These are phyloP conservation scores for Syngnathus acus DNA, from an alignment of 2,797 vertebrate species.

Conservation along the genomic window DNA sequence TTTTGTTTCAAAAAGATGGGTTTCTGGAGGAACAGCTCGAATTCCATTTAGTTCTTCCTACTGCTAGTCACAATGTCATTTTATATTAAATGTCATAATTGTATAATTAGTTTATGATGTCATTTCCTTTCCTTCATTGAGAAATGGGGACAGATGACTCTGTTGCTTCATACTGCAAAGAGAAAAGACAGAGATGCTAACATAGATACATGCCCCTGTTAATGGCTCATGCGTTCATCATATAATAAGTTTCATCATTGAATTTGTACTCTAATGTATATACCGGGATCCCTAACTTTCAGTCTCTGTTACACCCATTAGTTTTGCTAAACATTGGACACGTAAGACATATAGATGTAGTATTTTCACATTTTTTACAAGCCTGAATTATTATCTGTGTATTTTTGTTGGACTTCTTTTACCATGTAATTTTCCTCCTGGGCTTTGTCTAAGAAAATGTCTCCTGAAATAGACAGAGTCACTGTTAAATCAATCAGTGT, in stretches of 20 bases:
- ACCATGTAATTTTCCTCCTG: background rate
- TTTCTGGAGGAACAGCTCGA: background rate
- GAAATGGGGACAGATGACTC: background rate
- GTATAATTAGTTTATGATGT: background rate
- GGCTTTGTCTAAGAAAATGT: background rate
- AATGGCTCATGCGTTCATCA: background rate
- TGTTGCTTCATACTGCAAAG: background rate
- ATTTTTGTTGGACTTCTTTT: background rate
- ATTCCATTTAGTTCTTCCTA: background rate
- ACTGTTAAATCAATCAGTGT: slow-evolving; percentile 2
- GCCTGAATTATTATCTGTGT: background rate
- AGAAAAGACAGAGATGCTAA: background rate
- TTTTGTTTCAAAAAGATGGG: background rate
- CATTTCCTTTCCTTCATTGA: background rate
- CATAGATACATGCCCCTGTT: background rate
- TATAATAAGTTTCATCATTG: background rate
- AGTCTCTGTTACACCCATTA: background rate
- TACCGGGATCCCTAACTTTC: background rate
- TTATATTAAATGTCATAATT: background rate
- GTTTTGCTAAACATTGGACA: background rate
- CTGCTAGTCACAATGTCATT: background rate
- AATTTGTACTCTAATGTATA: background rate
- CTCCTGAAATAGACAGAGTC: background rate
- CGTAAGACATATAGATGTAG: background rate
- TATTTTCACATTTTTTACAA: background rate